Evolutionary conservation across 2,888 invertebrate species (phyloP).

Genomic region (Formica aserva): DNA sequence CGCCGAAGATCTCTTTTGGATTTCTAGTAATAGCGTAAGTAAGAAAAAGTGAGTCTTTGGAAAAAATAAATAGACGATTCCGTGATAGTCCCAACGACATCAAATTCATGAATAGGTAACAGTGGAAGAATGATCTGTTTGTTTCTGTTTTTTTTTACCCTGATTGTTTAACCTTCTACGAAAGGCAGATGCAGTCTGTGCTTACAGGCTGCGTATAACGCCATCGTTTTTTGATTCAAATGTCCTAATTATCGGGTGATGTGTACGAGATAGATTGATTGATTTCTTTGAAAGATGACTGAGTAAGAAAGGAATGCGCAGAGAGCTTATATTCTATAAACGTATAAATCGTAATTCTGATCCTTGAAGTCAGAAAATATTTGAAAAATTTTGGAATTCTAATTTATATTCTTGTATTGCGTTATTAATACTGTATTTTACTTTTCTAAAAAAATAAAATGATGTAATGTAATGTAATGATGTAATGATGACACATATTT

Average conservation of each 20-base stretch:
- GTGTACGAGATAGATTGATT: slow-evolving; percentile 38
- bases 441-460: slow-evolving; percentile 4
- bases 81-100: background rate
- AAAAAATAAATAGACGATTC: slow-evolving; percentile 47
- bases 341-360: background rate
- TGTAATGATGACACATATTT: no score
- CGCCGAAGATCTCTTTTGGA: slow-evolving; percentile 23
- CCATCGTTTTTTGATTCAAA: slow-evolving; percentile 11
- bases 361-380: background rate
- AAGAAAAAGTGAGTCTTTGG: slow-evolving; percentile 21
- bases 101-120: slow-evolving; percentile 19
- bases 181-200: slow-evolving; percentile 24
- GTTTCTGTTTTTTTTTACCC: slow-evolving; percentile 39
- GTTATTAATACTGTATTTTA: background rate
- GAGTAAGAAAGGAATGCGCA: slow-evolving; percentile 1
- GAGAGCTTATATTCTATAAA: background rate
- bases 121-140: slow-evolving; percentile 24
- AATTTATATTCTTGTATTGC: slow-evolving; percentile 13
- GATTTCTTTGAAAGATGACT: slow-evolving; percentile 23
- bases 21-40: background rate
- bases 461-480: no score
- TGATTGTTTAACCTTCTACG: slow-evolving; percentile 47
- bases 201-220: slow-evolving; percentile 12
- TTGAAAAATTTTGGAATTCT: background rate
- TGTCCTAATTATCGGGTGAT: slow-evolving; percentile 28